Base-by-base conservation (phyloP, 1,140 invertebrate genomes). In the Globodera ellingtonae region DNA sequence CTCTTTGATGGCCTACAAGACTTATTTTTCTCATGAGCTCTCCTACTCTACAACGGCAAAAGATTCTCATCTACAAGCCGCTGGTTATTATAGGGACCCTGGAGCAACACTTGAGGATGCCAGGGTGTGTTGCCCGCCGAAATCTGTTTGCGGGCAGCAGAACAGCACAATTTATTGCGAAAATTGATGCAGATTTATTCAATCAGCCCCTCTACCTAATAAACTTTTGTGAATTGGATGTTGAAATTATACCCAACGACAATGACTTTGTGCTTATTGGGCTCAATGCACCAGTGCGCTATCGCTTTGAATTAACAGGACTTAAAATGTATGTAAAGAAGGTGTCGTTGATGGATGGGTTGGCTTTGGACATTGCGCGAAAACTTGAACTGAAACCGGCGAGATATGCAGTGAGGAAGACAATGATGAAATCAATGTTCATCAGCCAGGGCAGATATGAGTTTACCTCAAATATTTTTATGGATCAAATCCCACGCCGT, bases 401-500 rank as follows among this genome's bases (percentile, higher is more conserved):
- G 4, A 0, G 75, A 4, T 79, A 79, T 79, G n/a, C 72, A 78
- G 56, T 79, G 6, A 13, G 78, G 4, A 75, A 79, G 47, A 56
- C 78, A 56, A 62, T 56, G 78, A 18, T 79, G 24, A 79, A 79
- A 56, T 5, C 74, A 21, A 4, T 79, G 15, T 79, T 79, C 66
- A 78, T 79, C 15, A 79, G 75, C 18, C 13, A 47, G 44, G 78
- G 74, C 18, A 15, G 46, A 4, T 73, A 10, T 46, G 74, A 21
- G 9, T 56, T 79, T 15, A 79, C 52, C 15, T 46, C 71, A 79
- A 79, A 79, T 48, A 4, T 79, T 24, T 79, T 79, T 79, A 79
- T 59, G 78, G 78, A 79, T 35, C 10, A 44, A 52, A 79, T 79
- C 10, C 78, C 78, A 0, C 35, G 78, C 2, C 59, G 75, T 21